Conservation (phyloP, 2,113 vertebrate species). For the Arothron firmamentum region DNA sequence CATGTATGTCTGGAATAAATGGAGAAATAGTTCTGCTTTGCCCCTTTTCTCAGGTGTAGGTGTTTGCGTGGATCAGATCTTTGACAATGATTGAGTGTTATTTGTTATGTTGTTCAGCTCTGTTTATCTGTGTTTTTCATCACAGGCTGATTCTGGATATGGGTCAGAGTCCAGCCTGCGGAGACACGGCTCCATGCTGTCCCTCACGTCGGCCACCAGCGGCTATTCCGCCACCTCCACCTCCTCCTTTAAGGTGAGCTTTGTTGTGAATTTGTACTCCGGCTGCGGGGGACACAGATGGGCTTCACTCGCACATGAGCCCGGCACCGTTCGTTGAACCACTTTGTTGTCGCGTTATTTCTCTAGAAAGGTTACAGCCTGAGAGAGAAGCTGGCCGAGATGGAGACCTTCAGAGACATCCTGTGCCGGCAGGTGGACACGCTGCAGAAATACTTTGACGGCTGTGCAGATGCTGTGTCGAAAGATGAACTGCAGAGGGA, state of each 20-base stretch:
- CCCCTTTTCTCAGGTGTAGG: background rate
- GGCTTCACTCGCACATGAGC: background rate
- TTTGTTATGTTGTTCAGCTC: background rate
- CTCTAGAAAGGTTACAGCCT: conserved; percentile 91
- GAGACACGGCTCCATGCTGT: conserved; percentile 93
- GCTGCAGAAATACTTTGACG: conserved; percentile 76
- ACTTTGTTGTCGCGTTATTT: background rate
- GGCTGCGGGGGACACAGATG: background rate
- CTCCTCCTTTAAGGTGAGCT: conserved; percentile 92
- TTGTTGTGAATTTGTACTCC: background rate
- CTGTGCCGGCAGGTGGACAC: conserved; percentile 79
- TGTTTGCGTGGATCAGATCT: background rate
- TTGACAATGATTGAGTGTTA: background rate
- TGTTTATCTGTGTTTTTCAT: background rate
- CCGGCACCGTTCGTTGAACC: background rate
- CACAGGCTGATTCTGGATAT: conserved; percentile 92
- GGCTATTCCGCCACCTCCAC: conserved; percentile 94
- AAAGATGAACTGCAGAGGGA: conserved; percentile 93
- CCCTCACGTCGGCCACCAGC: conserved; percentile 92
- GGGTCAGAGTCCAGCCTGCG: conserved; percentile 94
- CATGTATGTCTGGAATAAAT: background rate
- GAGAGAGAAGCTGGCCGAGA: conserved; percentile 94
- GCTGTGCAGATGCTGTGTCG: conserved; percentile 84
- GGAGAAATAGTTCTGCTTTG: background rate
- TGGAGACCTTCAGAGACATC: conserved; percentile 98